Percentiles rank a stretch among this genome's conserved stretches.
Conservation (phyloP, 1,140 invertebrate genomes). For the Subanguina moxae region DNA sequence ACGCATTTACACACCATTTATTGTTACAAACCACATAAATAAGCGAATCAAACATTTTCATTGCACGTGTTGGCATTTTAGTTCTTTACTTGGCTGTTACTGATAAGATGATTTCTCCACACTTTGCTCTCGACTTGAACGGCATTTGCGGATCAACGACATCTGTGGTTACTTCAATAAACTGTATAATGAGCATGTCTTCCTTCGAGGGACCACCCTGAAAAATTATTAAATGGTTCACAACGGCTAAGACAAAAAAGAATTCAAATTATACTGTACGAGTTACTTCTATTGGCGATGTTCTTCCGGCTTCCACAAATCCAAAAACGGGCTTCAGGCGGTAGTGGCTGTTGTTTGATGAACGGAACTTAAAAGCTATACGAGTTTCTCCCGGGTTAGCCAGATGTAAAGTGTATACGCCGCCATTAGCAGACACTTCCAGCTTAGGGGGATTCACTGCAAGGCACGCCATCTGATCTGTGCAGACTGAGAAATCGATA, state of each 20-base stretch:
- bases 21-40: no score
- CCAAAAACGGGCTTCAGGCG: conserved; percentile 49
- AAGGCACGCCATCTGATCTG: conserved; percentile 15
- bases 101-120: no score
- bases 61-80: no score
- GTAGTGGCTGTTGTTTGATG: conserved; percentile 52
- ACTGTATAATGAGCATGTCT: conserved; percentile 46
- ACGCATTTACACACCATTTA: no score
- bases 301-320: conserved; percentile 42
- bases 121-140: conserved; percentile 32
- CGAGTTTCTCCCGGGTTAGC: conserved; percentile 25
- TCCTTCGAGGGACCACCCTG: conserved; percentile 44
- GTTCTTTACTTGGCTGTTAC: no score
- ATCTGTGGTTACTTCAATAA: conserved; percentile 37
- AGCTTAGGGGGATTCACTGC: conserved; percentile 25
- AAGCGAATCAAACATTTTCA: no score
- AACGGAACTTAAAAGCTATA: conserved; percentile 51
- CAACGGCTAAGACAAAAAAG: background rate
- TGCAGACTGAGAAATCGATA: no score
- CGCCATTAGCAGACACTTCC: conserved; percentile 30
- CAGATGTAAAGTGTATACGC: conserved; percentile 21
- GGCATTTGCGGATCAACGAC: conserved; percentile 34
- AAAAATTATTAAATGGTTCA: conserved; percentile 1
- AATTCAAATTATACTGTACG: conserved; percentile 27
- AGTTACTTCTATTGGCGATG: conserved; percentile 34